Percentiles rank a stretch among this genome's conserved stretches.
Conservation (phyloP, 2,797 vertebrate species). For the Gadopsis bispinosus region DNA sequence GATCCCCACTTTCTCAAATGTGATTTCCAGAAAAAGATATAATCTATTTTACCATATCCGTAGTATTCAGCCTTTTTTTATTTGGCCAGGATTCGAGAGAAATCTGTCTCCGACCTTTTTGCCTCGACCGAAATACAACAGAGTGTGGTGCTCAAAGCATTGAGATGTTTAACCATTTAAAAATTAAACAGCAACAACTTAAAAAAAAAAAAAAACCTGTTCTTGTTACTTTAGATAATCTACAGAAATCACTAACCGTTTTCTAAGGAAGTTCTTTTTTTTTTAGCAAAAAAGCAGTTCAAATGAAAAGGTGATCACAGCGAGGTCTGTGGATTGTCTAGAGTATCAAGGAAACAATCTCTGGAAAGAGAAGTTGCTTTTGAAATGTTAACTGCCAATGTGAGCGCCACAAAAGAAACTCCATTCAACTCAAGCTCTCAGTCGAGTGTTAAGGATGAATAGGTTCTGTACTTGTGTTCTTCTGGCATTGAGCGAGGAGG, state of each 20-base stretch:
- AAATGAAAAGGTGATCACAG: neutral
- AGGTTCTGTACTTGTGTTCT: slow-evolving; percentile 35
- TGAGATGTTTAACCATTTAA: neutral
- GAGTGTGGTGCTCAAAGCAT: neutral
- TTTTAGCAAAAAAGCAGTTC: neutral
- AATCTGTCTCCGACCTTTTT: neutral
- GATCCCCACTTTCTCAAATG: neutral
- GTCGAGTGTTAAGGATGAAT: slow-evolving; percentile 31
- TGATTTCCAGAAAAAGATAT: neutral
- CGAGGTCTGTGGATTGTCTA: neutral
- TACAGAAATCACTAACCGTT: neutral
- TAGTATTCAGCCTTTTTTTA: neutral
- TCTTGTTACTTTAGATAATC: neutral
- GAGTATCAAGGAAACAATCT: slow-evolving; percentile 24
- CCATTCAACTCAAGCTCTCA: neutral
- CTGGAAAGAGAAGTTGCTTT: slow-evolving; percentile 6
- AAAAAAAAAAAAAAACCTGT: neutral
- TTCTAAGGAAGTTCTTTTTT: neutral
- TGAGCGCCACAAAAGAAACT: slow-evolving; percentile 9
- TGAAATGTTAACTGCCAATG: neutral
- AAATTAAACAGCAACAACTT: neutral
- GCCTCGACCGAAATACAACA: neutral
- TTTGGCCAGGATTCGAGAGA: neutral
- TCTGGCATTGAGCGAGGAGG: slow-evolving; percentile 55
- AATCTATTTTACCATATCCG: neutral